phyloP scores from a whole-genome alignment of 2,797 vertebrate genomes.

The Anisognathus igniventris region DNA sequence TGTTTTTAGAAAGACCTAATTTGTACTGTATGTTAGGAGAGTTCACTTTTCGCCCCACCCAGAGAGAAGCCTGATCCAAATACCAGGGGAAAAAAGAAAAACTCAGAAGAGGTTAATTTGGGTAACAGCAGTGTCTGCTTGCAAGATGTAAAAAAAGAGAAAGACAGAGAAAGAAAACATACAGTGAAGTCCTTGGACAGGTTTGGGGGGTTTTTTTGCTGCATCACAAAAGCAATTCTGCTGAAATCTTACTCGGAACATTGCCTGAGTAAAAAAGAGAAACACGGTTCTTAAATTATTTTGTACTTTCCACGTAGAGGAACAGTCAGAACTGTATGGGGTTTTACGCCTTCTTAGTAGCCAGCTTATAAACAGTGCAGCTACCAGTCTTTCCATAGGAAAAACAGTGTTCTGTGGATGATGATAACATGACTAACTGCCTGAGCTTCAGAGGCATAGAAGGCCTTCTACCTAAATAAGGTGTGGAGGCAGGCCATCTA shows the following conservation, averaged over 20 bases:
- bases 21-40: constrained; percentile 53
- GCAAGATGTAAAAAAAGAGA: neutral
- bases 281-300: constrained; percentile 65
- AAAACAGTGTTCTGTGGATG: constrained; percentile 45
- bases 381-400: constrained; percentile 58
- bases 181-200: neutral
- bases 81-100: neutral
- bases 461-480: neutral
- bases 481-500: neutral
- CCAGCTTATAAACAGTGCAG: constrained; percentile 50
- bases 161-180: neutral
- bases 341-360: constrained; percentile 59
- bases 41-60: constrained; percentile 25
- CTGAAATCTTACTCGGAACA: constrained; percentile 62
- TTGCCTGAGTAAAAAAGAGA: constrained; percentile 66
- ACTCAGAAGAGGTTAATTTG: constrained; percentile 39
- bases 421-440: neutral
- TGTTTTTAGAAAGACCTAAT: constrained; percentile 56
- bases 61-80: constrained; percentile 3
- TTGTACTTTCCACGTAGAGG: constrained; percentile 67
- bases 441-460: neutral
- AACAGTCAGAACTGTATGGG: constrained; percentile 68
- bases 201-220: neutral
- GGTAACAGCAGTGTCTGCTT: neutral
- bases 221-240: constrained; percentile 52